Percentiles rank a stretch among this genome's conserved stretches.
These are phyloP conservation scores for Myotis findleyi DNA, from an alignment of 2,797 vertebrate genomes.

Conservation along the genomic window DNA sequence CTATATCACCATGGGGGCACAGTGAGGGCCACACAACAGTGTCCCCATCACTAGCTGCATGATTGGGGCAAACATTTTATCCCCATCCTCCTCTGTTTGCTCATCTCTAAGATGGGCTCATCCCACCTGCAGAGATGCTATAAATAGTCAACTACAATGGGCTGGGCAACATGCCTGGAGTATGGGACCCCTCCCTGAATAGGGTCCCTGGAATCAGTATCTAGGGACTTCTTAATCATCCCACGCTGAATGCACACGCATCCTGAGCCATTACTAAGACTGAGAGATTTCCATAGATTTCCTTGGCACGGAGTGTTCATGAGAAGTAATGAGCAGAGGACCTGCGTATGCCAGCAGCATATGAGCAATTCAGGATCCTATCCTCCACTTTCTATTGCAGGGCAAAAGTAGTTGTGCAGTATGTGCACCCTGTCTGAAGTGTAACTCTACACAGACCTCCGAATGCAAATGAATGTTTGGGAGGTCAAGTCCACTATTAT, in stretches of 20 bases:
- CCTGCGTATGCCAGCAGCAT: accelerated
- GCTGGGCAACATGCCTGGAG: accelerated
- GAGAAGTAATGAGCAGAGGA: neutral
- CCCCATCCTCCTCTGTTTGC: accelerated
- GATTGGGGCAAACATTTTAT: too few species aligned
- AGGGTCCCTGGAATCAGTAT: accelerated
- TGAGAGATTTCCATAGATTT: neutral
- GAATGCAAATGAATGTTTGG: too few species aligned
- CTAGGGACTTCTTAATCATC: neutral
- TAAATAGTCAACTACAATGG: neutral
- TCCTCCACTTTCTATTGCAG: accelerated
- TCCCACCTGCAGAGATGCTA: accelerated
- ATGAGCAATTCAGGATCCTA: accelerated
- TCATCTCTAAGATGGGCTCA: accelerated
- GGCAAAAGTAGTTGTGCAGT: accelerated
- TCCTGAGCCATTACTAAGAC: accelerated
- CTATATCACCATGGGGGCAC: accelerated
- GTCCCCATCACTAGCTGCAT: accelerated
- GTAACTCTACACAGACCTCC: accelerated
- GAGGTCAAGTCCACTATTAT: neutral
- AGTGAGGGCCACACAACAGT: accelerated
- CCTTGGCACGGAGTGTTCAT: accelerated
- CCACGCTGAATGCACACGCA: accelerated
- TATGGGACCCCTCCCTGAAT: neutral
- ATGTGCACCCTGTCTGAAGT: accelerated